Evolutionary conservation across 2,113 vertebrate species (phyloP).

Genomic region (Myiozetetes cayanensis): DNA sequence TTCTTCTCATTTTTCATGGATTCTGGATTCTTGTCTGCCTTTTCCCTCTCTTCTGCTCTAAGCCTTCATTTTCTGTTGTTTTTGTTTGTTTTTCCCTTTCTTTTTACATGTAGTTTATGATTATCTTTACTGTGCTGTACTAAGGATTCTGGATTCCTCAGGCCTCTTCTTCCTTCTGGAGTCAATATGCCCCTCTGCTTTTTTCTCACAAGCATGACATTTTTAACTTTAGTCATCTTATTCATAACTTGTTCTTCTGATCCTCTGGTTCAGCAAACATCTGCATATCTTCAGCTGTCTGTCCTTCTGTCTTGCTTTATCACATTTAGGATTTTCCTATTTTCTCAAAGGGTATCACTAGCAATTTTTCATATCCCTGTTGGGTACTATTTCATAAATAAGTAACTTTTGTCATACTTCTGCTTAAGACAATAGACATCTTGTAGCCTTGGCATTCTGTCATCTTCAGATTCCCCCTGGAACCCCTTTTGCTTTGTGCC

Average conservation of each 20-base stretch:
- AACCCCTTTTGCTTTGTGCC: background rate
- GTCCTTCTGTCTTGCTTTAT: background rate
- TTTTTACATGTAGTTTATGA: background rate
- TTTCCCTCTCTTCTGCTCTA: background rate
- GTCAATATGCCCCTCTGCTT: background rate
- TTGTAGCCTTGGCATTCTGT: background rate
- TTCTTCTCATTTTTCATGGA: background rate
- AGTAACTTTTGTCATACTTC: background rate
- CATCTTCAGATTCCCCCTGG: background rate
- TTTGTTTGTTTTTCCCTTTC: background rate
- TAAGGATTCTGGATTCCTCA: background rate
- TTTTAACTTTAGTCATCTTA: background rate
- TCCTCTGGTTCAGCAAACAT: background rate
- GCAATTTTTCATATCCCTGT: background rate
- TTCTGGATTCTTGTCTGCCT: background rate
- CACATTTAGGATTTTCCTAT: rapidly evolving
- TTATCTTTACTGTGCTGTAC: background rate
- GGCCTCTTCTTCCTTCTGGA: background rate
- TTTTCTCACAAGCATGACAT: background rate
- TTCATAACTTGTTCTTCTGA: background rate
- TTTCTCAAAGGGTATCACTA: background rate
- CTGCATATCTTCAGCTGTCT: background rate
- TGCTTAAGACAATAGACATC: background rate
- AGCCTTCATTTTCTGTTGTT: background rate
- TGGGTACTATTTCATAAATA: background rate